A percentile compares a stretch with the other conserved stretches of the same genome.
Evolutionary conservation across 2,888 invertebrate species (phyloP).

Genomic region (Elysia crispata): DNA sequence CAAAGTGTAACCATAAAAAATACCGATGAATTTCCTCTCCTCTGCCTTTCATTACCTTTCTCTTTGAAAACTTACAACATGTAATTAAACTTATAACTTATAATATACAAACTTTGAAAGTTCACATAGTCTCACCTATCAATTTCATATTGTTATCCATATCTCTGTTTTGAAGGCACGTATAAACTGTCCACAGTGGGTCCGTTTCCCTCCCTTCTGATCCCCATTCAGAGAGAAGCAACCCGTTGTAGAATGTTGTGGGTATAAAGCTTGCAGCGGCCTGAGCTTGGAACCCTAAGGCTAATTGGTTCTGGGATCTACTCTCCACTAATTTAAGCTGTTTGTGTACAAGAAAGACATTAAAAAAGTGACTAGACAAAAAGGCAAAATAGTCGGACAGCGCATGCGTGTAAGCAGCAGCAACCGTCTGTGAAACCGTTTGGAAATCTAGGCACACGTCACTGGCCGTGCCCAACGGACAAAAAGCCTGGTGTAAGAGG

Average conservation of each 20-base stretch:
- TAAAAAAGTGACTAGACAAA: slow-evolving; percentile 41
- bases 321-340: slow-evolving; percentile 44
- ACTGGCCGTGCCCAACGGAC: background rate
- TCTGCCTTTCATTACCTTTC: no score
- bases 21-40: no score
- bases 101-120: no score
- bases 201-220: slow-evolving; percentile 17
- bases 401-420: slow-evolving; percentile 44
- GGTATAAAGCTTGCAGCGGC: background rate
- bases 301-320: slow-evolving; percentile 49
- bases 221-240: slow-evolving; percentile 43
- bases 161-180: slow-evolving; percentile 54
- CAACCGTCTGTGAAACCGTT: background rate
- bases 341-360: slow-evolving; percentile 11
- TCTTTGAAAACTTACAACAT: no score
- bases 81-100: no score
- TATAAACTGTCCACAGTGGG: slow-evolving; percentile 49
- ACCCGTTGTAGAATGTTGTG: slow-evolving; percentile 9
- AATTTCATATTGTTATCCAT: slow-evolving; percentile 58
- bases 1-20: no score
- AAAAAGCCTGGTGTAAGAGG: slow-evolving; percentile 41
- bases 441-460: slow-evolving; percentile 44
- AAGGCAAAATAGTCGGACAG: slow-evolving; percentile 47
- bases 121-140: slow-evolving; percentile 53
- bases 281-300: slow-evolving; percentile 45